Base-by-base conservation (phyloP, 2,888 invertebrate genomes). In the Drosophila melanocephala region DNA sequence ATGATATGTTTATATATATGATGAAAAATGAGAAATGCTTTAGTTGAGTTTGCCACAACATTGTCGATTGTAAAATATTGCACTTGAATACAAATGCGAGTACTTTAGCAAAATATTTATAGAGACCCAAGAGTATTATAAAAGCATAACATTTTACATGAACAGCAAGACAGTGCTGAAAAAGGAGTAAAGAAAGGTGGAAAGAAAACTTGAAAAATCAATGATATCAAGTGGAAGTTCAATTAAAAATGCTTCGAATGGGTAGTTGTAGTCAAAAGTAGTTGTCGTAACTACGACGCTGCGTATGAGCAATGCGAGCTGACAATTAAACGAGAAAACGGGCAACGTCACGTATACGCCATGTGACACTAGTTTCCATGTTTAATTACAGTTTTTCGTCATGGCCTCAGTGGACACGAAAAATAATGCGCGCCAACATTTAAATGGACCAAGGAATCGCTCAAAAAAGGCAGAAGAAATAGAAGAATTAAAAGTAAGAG, bases 321-420 rank as follows among this genome's bases (percentile, higher is more conserved):
- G 70, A 69, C 85, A 83, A 86, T 86, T 86, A 88, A 77, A 67
- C 58, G 76, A 7, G 75, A 78, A 77, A 72, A 55, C 58, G 71
- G 55, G 57, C 57, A 65, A 76, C 75, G 60, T 88, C 88, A 91
- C 91, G 91, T 91, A 90, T 84, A 69, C 89, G 89, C 83, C 75
- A 90, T 81, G 91, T 74, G 91, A 81, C 91, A 83, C 86, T 79
- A 81, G 89, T 90, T 88, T 78, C 81, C 78, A 77, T 88, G 86
- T 88, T 88, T 88, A 88, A 88, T 88, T 88, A 85, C 87, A 59
- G 62, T 67, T 88, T 90, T 91, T 26, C 47, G 47, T 12, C 75
- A 82, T 91, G 80, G 72, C 57, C 72, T 47, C 70, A 42, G 33
- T 66, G 87, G 69, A 75, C 72, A 66, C 35, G 64, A 68, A 72